Base-by-base conservation (phyloP, 2,113 vertebrate species). In the Cynoglossus semilaevis region DNA sequence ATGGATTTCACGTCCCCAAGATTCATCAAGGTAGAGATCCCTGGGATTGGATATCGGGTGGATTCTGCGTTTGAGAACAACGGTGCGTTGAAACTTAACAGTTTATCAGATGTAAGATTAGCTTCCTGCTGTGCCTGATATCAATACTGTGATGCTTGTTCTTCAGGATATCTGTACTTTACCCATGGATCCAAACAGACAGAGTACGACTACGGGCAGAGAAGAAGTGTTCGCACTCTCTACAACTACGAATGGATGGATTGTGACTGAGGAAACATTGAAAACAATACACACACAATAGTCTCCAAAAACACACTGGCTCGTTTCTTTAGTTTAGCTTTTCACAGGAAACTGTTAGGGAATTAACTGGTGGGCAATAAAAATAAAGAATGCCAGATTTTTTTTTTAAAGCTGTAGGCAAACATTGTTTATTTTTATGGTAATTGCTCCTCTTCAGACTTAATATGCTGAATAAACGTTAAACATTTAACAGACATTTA, bases 81-180 rank as follows among this genome's bases (percentile, higher is more conserved):
- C 29, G 85, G 87, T 90, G 51, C 61, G 83, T 29, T 60, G 15
- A 16, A 40, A 10, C 34, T 11, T 10, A 19, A 15, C 9, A 6
- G 9, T 18, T 7, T 9, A 1, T 54, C 34, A 36, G 9, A 14
- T n/a, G 17, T 2, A 16, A 4, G 11, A n/a, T 42, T 5, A 15
- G 38, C 10, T 37, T 49, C 13, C 7, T 58, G 29, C 52, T 61
- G 40, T 4, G 12, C 9, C 4, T n/a, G 10, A 48, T 50, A 47
- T 10, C 6, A 37, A 35, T 22, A 3, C 37, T 40, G 9, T 22
- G 9, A 35, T 2, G 16, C 2, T 3, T 48, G 11, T 72, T 79
- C 50, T 52, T 50, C 54, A 91, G 91, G 86, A 51, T 76, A 77
- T 63, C 62, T 91, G 47, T 92, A 90, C 76, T 87, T 91, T 52